Percentiles rank a stretch among this genome's conserved stretches.
Conservation (phyloP, 2,888 invertebrate species). For the Autographa gamma region DNA sequence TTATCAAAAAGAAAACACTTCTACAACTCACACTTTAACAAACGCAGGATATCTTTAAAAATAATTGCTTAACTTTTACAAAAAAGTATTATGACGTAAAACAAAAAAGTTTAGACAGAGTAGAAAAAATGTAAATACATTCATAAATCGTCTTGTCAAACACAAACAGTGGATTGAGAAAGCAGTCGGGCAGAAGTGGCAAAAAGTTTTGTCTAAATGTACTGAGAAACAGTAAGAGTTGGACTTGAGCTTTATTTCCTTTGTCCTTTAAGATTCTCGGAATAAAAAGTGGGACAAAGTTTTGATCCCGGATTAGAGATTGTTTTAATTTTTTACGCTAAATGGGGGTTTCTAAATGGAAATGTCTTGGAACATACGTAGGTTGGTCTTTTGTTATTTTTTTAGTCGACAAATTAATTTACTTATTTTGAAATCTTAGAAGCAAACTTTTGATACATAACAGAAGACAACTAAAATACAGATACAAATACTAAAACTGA, state of each 20-base stretch:
- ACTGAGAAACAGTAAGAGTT: conserved; percentile 45
- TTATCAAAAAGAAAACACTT: conserved; percentile 4
- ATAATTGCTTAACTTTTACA: conserved; percentile 19
- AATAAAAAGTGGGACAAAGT: conserved; percentile 25
- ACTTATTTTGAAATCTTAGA: too few species aligned
- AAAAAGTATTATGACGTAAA: conserved; percentile 7
- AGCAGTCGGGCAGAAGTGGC: conserved; percentile 38
- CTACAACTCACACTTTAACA: conserved; percentile 6
- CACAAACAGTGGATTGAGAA: conserved; percentile 38
- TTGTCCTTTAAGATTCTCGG: conserved; percentile 24
- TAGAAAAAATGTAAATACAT: conserved; percentile 33
- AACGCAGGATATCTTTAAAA: conserved; percentile 26
- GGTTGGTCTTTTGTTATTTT: not conserved
- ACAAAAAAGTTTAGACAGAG: conserved; percentile 32
- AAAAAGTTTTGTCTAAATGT: conserved; percentile 59
- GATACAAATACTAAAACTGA: too few species aligned
- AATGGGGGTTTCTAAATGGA: not conserved
- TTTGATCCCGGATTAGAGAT: conserved; percentile 16
- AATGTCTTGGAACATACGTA: not conserved
- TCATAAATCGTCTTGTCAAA: conserved; percentile 53
- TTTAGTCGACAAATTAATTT: too few species aligned
- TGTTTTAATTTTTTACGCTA: not conserved
- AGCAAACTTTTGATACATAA: too few species aligned
- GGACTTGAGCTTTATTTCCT: conserved; percentile 19
- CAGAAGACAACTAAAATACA: too few species aligned